Percentiles rank a stretch among this genome's conserved stretches.
Evolutionary conservation across 2,113 vertebrate species (phyloP).

Genomic region (Barnardius zonarius): DNA sequence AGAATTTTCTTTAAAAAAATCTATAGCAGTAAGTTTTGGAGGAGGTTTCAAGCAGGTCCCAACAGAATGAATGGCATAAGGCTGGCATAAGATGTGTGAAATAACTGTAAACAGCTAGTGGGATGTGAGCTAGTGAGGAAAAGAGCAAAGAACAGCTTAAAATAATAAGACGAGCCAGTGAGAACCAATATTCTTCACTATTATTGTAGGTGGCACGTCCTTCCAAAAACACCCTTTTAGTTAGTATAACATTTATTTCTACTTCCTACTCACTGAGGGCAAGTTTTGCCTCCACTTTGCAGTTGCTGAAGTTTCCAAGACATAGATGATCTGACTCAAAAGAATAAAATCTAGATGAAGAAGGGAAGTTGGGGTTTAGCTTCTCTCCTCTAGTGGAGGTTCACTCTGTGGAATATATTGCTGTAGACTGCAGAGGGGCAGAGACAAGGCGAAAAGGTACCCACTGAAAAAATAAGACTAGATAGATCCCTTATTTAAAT

Average conservation of each 20-base stretch:
- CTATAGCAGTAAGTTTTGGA: conserved; percentile 46
- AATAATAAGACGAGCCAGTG: conserved; percentile 58
- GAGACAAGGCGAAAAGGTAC: not conserved
- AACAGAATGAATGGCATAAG: conserved; percentile 71
- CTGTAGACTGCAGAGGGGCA: not conserved
- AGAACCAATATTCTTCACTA: conserved; percentile 54
- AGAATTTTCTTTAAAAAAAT: not conserved
- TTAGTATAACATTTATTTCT: conserved; percentile 45
- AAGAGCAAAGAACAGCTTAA: conserved; percentile 71
- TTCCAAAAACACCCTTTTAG: conserved; percentile 55
- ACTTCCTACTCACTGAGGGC: conserved; percentile 30
- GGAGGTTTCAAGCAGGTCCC: conserved; percentile 60
- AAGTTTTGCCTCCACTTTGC: conserved; percentile 34
- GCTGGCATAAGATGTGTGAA: conserved; percentile 68
- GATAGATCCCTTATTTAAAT: not conserved
- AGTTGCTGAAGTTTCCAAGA: not conserved
- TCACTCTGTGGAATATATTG: not conserved
- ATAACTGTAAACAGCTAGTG: conserved; percentile 71
- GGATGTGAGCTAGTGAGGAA: conserved; percentile 68
- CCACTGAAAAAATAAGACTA: accelerated
- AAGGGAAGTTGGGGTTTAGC: not conserved
- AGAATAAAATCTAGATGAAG: not conserved
- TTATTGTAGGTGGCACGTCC: conserved; percentile 48
- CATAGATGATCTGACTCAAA: not conserved
- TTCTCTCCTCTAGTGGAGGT: not conserved